phyloP scores from a whole-genome alignment of 92 coral and sea anemone genomes.

The Meandrina meandrites region DNA sequence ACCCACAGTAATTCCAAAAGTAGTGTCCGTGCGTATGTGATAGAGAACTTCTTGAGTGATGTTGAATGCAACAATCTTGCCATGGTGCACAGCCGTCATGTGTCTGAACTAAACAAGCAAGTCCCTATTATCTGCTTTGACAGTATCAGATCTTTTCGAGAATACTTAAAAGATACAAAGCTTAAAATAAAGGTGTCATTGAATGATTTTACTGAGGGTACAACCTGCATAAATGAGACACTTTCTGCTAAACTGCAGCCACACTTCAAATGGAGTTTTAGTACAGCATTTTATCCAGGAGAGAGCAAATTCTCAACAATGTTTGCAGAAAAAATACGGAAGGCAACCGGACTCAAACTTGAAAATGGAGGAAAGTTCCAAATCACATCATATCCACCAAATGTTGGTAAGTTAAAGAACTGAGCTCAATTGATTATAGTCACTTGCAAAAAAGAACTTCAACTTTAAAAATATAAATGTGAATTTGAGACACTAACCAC shows the following conservation, averaged over 20 bases:
- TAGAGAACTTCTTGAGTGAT: slow-evolving; percentile 79
- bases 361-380: slow-evolving; percentile 98
- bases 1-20: slow-evolving; percentile 55
- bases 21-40: slow-evolving; percentile 77
- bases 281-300: slow-evolving; percentile 97
- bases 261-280: slow-evolving; percentile 87
- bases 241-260: slow-evolving; percentile 69
- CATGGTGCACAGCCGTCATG: slow-evolving; percentile 75
- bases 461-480: too few relatives aligned
- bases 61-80: slow-evolving; percentile 81
- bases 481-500: too few relatives aligned
- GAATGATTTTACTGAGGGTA: slow-evolving; percentile 77
- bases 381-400: slow-evolving; percentile 87
- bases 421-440: background rate
- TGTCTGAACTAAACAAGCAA: slow-evolving; percentile 62
- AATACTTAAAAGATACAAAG: slow-evolving; percentile 76
- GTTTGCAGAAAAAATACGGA: slow-evolving; percentile 73
- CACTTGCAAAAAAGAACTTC: background rate
- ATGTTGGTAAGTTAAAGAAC: slow-evolving; percentile 75
- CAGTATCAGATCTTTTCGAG: slow-evolving; percentile 69
- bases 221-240: slow-evolving; percentile 93
- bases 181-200: slow-evolving; percentile 69
- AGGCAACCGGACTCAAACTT: slow-evolving; percentile 79
- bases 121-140: slow-evolving; percentile 91
- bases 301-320: slow-evolving; percentile 87